A percentile compares a stretch with the other conserved stretches of the same genome.
These are phyloP conservation scores for Pandemis heparana DNA, from an alignment of 2,888 invertebrate species.

Conservation along the genomic window DNA sequence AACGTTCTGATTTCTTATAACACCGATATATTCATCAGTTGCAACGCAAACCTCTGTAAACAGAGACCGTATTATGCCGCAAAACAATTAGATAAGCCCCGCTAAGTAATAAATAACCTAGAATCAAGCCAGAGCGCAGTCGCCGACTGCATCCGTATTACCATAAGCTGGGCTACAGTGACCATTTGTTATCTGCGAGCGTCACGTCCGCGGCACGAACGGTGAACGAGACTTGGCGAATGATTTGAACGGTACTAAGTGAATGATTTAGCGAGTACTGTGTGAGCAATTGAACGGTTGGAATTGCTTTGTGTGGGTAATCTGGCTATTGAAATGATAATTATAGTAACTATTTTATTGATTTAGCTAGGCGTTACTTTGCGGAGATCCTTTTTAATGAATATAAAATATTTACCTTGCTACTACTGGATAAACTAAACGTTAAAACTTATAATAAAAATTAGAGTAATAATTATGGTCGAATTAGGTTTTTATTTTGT, in stretches of 20 bases:
- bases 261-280: background rate
- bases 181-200: constrained; percentile 31
- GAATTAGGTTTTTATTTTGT: too few relatives aligned
- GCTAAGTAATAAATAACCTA: constrained; percentile 21
- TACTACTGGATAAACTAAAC: too few relatives aligned
- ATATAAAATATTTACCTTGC: too few relatives aligned
- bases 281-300: background rate
- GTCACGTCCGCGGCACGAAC: background rate
- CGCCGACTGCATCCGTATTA: constrained; percentile 30
- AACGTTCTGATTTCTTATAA: too few relatives aligned
- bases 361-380: too few relatives aligned
- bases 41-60: background rate
- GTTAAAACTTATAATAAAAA: too few relatives aligned
- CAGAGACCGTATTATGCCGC: background rate
- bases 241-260: constrained; percentile 7
- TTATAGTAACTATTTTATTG: too few relatives aligned
- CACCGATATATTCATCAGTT: too few relatives aligned
- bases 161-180: constrained; percentile 32
- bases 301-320: too few relatives aligned
- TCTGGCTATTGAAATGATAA: too few relatives aligned
- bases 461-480: too few relatives aligned
- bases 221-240: constrained; percentile 7
- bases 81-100: constrained; percentile 12
- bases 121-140: constrained; percentile 27
- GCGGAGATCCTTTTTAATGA: too few relatives aligned